These are phyloP conservation scores for Pseudopleuronectes americanus DNA, from an alignment of 2,797 vertebrate species.

Conservation along the genomic window DNA sequence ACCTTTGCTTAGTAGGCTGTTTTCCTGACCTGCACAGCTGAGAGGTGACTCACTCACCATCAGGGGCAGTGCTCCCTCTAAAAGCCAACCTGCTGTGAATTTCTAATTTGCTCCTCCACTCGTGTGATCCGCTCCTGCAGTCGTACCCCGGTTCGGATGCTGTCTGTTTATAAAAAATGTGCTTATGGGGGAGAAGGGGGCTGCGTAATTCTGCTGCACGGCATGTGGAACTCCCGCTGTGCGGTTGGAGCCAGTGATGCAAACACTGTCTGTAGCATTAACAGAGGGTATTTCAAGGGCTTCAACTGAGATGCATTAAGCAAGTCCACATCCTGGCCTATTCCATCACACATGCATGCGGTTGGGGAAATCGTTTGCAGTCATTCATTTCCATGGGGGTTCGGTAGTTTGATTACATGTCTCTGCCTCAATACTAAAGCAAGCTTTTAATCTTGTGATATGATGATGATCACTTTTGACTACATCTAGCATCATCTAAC, in stretches of 20 bases:
- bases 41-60: slow-evolving; percentile 72
- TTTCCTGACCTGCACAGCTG: slow-evolving; percentile 66
- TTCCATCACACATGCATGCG: slow-evolving; percentile 18
- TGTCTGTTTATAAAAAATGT: slow-evolving; percentile 53
- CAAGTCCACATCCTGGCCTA: slow-evolving; percentile 48
- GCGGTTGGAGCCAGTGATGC: slow-evolving; percentile 67
- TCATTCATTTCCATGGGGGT: slow-evolving; percentile 39
- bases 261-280: slow-evolving; percentile 56
- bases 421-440: slow-evolving; percentile 20
- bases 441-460: slow-evolving; percentile 28
- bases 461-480: slow-evolving; percentile 18
- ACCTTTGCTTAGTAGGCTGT: slow-evolving; percentile 74
- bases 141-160: slow-evolving; percentile 55
- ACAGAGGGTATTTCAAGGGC: slow-evolving; percentile 80
- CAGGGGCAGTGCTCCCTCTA: slow-evolving; percentile 61
- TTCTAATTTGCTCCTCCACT: slow-evolving; percentile 74
- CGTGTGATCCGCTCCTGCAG: slow-evolving; percentile 62
- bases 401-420: slow-evolving; percentile 14
- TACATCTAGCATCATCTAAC: slow-evolving; percentile 16
- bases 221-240: slow-evolving; percentile 70
- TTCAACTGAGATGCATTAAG: slow-evolving; percentile 58
- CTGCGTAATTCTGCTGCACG: slow-evolving; percentile 65
- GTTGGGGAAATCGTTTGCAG: slow-evolving; percentile 33
- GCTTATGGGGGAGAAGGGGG: slow-evolving; percentile 52
- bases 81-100: slow-evolving; percentile 72